These are phyloP conservation scores for Papilio helenus DNA, from an alignment of 1,140 invertebrate species.

Conservation along the genomic window DNA sequence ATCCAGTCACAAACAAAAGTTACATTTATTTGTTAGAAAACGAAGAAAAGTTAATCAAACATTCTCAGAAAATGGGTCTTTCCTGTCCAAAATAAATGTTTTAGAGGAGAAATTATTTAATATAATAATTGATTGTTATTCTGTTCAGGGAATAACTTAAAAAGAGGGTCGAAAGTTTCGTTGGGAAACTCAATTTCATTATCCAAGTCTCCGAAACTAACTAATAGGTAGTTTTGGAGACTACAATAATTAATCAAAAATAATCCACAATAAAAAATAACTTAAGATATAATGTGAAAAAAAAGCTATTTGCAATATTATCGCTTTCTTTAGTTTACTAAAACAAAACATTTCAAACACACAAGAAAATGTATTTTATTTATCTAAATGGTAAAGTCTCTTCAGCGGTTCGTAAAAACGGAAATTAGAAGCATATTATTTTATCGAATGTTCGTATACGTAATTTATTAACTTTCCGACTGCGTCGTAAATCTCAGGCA, in stretches of 20 bases:
- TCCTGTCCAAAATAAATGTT: neutral
- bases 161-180: neutral
- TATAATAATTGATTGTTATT: neutral
- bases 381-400: neutral
- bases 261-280: no score
- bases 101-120: neutral
- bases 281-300: no score
- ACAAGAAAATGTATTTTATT: neutral
- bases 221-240: no score
- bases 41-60: slow-evolving; percentile 10
- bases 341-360: neutral
- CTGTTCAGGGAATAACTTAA: neutral
- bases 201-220: no score
- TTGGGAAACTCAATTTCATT: neutral
- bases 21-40: neutral
- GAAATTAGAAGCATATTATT: slow-evolving; percentile 17
- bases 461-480: slow-evolving; percentile 6
- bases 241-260: no score
- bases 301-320: no score
- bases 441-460: slow-evolving; percentile 2
- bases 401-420: slow-evolving; percentile 13
- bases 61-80: slow-evolving; percentile 8
- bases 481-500: slow-evolving; percentile 12
- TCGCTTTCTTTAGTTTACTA: no score
- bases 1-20: slow-evolving; percentile 10